Evolutionary conservation across 2,797 vertebrate genomes (phyloP), one percentile per base, ranked within the genome.

Genomic region (Gadopsis marmoratus): DNA sequence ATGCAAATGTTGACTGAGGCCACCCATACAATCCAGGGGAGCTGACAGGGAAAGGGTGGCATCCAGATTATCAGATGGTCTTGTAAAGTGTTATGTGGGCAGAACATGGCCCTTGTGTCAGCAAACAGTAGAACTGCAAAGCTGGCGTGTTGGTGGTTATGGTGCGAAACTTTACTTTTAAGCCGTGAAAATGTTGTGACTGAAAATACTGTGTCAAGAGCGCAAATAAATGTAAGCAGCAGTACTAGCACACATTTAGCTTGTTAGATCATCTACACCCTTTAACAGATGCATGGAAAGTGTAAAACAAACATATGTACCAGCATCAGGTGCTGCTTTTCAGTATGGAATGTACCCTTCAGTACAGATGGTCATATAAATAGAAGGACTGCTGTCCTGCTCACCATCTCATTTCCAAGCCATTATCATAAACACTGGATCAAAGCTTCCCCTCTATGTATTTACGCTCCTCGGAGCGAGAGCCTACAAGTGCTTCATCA

Each of bases 401-500:
- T 23, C 17, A 5, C 26, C 29, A 17, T 54, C 78, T 78, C 61
- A 86, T 91, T 86, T 89, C 65, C 48, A 82, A 74, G 33, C 56
- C 35, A 89, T 88, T 85, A 90, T 69, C 72, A 90, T 78, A 81
- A 86, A 92, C 79, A 84, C 16, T 17, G 59, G 81, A 95, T 95
- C 89, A 95, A 94, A 95, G 91, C 82, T 33, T 45, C 59, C 39
- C 21, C 62, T 81, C 72, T 45, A 69, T 71, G 86, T 71, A 87
- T 89, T 91, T 83, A 79, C 73, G 73, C 83, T 88, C 71, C 76
- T 76, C 63, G n/a, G 66, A 74, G 74, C 31, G 45, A 67, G 85
- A 55, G 81, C 70, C 17, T 60, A 83, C 64, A 77, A 94, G 93
- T 80, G 89, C 72, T 56, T 77, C 90, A 94, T 95, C 94, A 96